These are phyloP conservation scores for Drosophila erecta DNA, from an alignment of 1,140 invertebrate genomes.

Conservation along the genomic window DNA sequence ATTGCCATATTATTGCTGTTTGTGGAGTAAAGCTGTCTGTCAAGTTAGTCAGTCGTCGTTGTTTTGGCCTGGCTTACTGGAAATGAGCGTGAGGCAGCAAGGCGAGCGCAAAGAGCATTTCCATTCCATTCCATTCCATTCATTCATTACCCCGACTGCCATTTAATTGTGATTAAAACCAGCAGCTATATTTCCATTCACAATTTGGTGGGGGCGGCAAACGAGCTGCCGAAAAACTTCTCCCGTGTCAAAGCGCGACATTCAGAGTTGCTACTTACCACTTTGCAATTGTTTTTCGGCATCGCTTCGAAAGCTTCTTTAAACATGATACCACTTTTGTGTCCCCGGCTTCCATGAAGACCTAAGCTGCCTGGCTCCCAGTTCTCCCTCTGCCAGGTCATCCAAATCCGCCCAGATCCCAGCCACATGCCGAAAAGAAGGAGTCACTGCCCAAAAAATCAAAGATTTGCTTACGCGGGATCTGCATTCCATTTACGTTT, in stretches of 20 bases:
- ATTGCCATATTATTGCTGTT: not conserved
- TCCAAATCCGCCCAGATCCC: constrained; percentile 15
- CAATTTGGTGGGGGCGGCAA: constrained; percentile 4
- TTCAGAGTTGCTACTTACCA: constrained; percentile 21
- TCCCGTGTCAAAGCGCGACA: constrained; percentile 30
- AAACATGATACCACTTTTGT: constrained; percentile 32
- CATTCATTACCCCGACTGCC: not conserved
- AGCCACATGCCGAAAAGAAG: constrained; percentile 1
- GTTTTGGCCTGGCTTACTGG: not conserved
- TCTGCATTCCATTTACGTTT: no score
- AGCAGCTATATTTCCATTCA: constrained; percentile 12
- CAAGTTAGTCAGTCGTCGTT: not conserved
- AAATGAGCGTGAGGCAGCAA: not conserved
- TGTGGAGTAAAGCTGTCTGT: not conserved
- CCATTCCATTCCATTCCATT: not conserved
- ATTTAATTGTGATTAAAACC: constrained; percentile 25
- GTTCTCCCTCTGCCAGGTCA: not conserved
- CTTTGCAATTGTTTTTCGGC: constrained; percentile 31
- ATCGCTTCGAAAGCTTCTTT: constrained; percentile 9
- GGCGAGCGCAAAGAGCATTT: not conserved
- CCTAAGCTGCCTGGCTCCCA: constrained; percentile 8
- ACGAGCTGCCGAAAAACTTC: constrained; percentile 14
- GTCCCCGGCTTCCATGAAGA: constrained; percentile 15
- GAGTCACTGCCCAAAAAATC: not conserved
- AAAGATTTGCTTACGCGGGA: not conserved